Base-by-base conservation (phyloP, 2,797 vertebrate genomes). In the Rhinella marina region DNA sequence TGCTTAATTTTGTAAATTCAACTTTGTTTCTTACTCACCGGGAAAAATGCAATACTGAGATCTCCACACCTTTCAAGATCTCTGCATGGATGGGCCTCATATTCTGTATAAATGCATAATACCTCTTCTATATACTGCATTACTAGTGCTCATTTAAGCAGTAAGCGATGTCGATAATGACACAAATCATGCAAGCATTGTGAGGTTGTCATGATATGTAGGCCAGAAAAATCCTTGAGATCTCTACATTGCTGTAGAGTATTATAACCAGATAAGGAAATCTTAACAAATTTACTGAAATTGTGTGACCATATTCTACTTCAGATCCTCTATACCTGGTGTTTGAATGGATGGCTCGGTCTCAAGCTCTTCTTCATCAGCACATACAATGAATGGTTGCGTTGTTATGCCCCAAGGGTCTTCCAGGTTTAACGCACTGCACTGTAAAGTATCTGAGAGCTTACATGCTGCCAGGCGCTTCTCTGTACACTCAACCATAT, bases 391-490 rank as follows among this genome's bases (percentile, higher is more conserved):
- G 27, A 50, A 75, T 21, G 85, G 89, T 14, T 77, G 85, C 23
- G 84, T 7, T 14, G 48, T 77, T 78, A 87, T 13, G 0, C 68
- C 85, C 16, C 79, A 50, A 0, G 64, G 84, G 68, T 89, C 88
- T 50, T 90, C 87, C 0, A 62, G 52, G 21, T 61, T 7, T 68
- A 2, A 17, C 6, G 23, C 0, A 2, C 27, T 41, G 19, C 86
- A 85, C 23, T 19, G 91, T 94, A 92, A 87, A 86, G 90, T 75
- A 80, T 93, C 88, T 76, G 92, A 93, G 90, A 91, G 87, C 90
- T 90, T 94, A 85, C 92, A 94, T 27, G 90, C 5, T 21, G 91
- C 90, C 62, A 94, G 90, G 85, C 90, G 91, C 84, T 88, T 90
- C 2, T 72, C 90, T 2, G 86, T 82, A 0, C 72, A 0, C 4